Evolutionary conservation across 2,797 vertebrate species (phyloP).

Genomic region (Pelochelys cantorii): DNA sequence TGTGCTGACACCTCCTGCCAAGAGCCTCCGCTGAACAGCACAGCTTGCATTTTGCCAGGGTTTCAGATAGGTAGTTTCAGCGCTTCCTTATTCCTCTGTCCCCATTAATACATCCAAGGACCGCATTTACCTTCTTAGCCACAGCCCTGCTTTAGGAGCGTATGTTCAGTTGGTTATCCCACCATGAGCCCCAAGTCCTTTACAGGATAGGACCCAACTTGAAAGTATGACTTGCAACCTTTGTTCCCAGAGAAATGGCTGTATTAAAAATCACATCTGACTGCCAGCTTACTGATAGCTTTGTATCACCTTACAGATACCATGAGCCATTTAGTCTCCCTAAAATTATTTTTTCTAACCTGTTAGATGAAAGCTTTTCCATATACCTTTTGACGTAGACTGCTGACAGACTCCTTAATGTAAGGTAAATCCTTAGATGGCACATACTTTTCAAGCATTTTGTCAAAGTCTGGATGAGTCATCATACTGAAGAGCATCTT

Average conservation of each 20-base stretch:
- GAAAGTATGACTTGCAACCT: background rate
- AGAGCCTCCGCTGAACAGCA: too few relatives aligned
- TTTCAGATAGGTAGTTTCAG: background rate
- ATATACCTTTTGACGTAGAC: constrained; percentile 90
- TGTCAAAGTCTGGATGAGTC: constrained; percentile 91
- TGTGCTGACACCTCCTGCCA: background rate
- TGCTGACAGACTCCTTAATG: constrained; percentile 87
- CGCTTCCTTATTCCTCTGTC: background rate
- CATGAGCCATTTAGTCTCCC: accelerated
- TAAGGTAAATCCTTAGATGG: constrained; percentile 88
- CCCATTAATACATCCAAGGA: background rate
- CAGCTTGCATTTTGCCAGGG: too few relatives aligned
- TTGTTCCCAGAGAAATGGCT: background rate
- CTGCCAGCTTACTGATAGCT: background rate
- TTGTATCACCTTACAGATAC: background rate
- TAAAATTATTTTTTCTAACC: accelerated
- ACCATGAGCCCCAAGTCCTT: background rate
- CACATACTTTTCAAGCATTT: constrained; percentile 89
- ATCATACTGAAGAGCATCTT: constrained; percentile 92
- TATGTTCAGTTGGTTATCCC: background rate
- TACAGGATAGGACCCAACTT: background rate
- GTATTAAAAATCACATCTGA: background rate
- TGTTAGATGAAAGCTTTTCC: background rate
- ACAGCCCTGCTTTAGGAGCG: background rate
- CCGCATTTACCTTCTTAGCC: background rate